Conservation (phyloP, 2,113 vertebrate species). For the Promerops cafer region DNA sequence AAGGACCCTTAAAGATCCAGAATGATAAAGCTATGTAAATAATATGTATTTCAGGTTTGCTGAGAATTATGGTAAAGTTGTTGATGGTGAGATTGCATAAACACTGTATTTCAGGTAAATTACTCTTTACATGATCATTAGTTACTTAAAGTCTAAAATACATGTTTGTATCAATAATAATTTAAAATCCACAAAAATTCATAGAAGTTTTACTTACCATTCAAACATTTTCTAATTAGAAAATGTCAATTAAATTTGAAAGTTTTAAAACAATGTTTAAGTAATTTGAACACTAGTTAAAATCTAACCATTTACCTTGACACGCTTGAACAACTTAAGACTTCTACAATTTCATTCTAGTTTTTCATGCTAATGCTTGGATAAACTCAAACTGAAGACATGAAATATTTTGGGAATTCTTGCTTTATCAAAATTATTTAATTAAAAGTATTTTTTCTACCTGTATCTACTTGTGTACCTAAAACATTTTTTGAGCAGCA, state of each 20-base stretch:
- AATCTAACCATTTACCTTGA: background rate
- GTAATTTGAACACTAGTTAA: background rate
- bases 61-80: background rate
- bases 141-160: background rate
- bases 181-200: rapidly evolving
- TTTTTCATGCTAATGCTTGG: background rate
- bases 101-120: background rate
- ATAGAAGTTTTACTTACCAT: background rate
- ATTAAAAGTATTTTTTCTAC: background rate
- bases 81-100: background rate
- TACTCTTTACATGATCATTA: background rate
- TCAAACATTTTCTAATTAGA: background rate
- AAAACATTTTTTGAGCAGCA: background rate
- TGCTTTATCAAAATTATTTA: background rate
- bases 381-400: background rate
- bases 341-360: background rate
- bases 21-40: background rate
- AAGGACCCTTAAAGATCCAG: background rate
- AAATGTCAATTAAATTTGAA: background rate
- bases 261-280: background rate
- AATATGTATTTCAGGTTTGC: background rate
- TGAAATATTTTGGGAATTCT: background rate
- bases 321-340: background rate
- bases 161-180: background rate
- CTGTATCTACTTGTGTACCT: background rate